Percentiles rank a stretch among this genome's conserved stretches.
phyloP scores from a whole-genome alignment of 2,113 vertebrate genomes.

The Lethenteron camtschaticum region DNA sequence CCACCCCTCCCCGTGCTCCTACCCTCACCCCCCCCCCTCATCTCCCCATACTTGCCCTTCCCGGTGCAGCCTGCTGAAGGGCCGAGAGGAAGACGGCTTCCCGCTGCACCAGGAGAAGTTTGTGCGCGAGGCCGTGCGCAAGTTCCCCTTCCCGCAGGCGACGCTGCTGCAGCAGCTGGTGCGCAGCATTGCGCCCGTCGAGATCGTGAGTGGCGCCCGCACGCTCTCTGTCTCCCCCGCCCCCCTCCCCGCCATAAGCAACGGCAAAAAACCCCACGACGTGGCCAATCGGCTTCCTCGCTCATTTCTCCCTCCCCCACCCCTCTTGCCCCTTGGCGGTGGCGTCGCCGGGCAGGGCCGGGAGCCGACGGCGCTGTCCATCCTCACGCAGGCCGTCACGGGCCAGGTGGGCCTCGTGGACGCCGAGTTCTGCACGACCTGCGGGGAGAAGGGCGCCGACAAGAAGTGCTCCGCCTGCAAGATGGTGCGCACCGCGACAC shows the following conservation, averaged over 20 bases:
- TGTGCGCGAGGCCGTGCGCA: conserved; percentile 69
- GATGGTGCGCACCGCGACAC: conserved; percentile 33
- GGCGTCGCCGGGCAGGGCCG: conserved; percentile 33
- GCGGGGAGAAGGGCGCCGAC: conserved; percentile 76
- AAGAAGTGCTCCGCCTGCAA: conserved; percentile 89
- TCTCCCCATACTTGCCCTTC: background rate
- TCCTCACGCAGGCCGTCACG: conserved; percentile 84
- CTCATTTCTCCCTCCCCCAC: background rate
- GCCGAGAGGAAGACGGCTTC: conserved; percentile 59
- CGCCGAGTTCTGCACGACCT: conserved; percentile 76
- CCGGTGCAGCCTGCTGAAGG: conserved; percentile 51
- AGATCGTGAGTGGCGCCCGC: conserved; percentile 44
- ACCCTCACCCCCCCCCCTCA: too few species aligned
- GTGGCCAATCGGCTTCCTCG: background rate
- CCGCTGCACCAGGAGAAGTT: conserved; percentile 76
- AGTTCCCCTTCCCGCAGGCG: conserved; percentile 80
- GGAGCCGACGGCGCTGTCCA: conserved; percentile 78
- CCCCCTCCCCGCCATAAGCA: too few species aligned
- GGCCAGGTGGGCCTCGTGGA: conserved; percentile 93
- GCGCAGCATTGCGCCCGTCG: conserved; percentile 76
- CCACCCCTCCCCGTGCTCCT: too few species aligned
- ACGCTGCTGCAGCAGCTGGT: conserved; percentile 90
- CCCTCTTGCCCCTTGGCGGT: too few species aligned
- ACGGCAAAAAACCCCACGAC: too few species aligned
- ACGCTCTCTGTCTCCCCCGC: too few species aligned